These are phyloP conservation scores for Chalcosyrphus nemorum DNA, from an alignment of 2,888 invertebrate species.

Conservation along the genomic window DNA sequence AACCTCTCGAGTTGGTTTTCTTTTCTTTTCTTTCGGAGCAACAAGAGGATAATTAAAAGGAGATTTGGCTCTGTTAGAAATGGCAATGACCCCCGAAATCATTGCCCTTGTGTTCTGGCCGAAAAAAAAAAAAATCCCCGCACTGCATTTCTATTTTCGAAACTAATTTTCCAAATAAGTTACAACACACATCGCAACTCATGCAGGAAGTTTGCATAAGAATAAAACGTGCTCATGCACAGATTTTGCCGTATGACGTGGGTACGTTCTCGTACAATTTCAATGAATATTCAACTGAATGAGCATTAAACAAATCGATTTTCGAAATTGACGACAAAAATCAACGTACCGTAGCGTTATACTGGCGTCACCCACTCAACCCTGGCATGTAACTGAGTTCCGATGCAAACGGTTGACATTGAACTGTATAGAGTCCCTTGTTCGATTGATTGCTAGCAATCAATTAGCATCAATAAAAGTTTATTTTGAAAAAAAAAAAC, in stretches of 20 bases:
- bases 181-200: constrained; percentile 2
- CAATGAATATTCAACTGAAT: constrained; percentile 1
- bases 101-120: not conserved
- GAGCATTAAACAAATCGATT: not conserved
- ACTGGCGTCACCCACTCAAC: not conserved
- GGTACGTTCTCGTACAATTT: constrained; percentile 16
- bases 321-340: not conserved
- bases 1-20: not conserved
- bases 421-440: constrained; percentile 26
- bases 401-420: constrained; percentile 52
- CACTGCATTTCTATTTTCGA: not conserved
- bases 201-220: constrained; percentile 54
- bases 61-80: constrained; percentile 17
- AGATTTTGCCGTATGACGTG: constrained; percentile 51
- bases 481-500: constrained; percentile 18
- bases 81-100: constrained; percentile 21
- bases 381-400: not conserved
- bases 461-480: constrained; percentile 48
- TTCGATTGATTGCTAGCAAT: constrained; percentile 23
- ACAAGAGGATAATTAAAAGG: constrained; percentile 38
- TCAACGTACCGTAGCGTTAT: not conserved
- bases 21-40: constrained; percentile 6
- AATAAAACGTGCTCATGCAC: constrained; percentile 34
- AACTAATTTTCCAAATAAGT: constrained; percentile 17
- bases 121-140: too few relatives aligned